Percentiles rank a stretch among this genome's conserved stretches.
Evolutionary conservation across 1,140 invertebrate species (phyloP).

Genomic region (Popillia japonica): DNA sequence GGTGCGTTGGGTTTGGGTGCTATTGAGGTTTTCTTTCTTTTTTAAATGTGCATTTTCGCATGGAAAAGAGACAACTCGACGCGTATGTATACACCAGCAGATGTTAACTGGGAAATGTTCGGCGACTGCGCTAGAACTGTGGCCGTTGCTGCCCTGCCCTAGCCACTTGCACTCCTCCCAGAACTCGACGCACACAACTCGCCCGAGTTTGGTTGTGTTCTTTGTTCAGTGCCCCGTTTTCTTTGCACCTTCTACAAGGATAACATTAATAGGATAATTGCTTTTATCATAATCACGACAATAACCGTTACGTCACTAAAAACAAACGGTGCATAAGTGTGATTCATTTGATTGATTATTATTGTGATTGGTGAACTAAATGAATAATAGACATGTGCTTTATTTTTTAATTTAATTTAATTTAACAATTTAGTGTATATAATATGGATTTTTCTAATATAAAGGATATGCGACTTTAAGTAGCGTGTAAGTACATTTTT

Average conservation of each 20-base stretch:
- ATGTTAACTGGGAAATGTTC: slow-evolving; percentile 33
- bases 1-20: background rate
- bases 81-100: slow-evolving; percentile 2
- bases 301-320: background rate
- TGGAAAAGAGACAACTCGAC: slow-evolving; percentile 33
- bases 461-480: background rate
- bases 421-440: slow-evolving; percentile 2
- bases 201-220: slow-evolving; percentile 55
- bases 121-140: slow-evolving; percentile 34
- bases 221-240: slow-evolving; percentile 37
- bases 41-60: slow-evolving; percentile 28
- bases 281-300: background rate
- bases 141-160: slow-evolving; percentile 37
- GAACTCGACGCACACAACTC: slow-evolving; percentile 38
- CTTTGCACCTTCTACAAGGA: slow-evolving; percentile 37
- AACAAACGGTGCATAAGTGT: slow-evolving; percentile 3
- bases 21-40: background rate
- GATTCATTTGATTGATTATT: slow-evolving; percentile 5
- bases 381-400: slow-evolving; percentile 3
- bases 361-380: slow-evolving; percentile 8
- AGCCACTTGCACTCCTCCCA: slow-evolving; percentile 36
- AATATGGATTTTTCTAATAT: background rate
- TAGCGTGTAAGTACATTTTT: background rate
- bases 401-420: slow-evolving; percentile 2
- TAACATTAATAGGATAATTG: slow-evolving; percentile 37